Evolutionary conservation across 2,888 invertebrate species (phyloP).

Genomic region (Euphydryas editha): DNA sequence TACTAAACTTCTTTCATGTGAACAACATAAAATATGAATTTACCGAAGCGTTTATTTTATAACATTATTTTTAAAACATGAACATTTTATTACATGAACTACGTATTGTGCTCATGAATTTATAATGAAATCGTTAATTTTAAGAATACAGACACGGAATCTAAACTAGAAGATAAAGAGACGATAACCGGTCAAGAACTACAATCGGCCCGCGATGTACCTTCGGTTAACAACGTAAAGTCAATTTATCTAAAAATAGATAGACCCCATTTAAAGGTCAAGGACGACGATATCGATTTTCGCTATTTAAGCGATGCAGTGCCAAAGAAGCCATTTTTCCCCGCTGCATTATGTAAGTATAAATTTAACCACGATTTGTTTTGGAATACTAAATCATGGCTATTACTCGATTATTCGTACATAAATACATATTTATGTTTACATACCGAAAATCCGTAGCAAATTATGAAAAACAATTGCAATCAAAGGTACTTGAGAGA

Average conservation of each 20-base stretch:
- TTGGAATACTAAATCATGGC: not conserved
- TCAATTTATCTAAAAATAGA: conserved; percentile 76
- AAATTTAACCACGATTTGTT: not conserved
- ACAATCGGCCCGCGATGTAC: conserved; percentile 57
- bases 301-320: conserved; percentile 78
- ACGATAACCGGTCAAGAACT: conserved; percentile 61
- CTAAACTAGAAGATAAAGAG: conserved; percentile 7
- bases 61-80: no score
- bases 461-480: no score
- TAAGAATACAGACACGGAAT: conserved; percentile 45
- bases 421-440: no score
- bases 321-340: conserved; percentile 75
- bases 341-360: conserved; percentile 75
- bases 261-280: conserved; percentile 61
- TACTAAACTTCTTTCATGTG: no score
- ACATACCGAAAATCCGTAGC: no score
- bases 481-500: no score
- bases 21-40: no score
- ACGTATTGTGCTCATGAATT: no score
- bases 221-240: conserved; percentile 51
- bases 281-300: conserved; percentile 78
- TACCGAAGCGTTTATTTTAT: no score
- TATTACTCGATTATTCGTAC: conserved; percentile 1
- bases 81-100: no score
- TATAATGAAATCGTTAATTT: conserved; percentile 39